Percentiles rank a stretch among this genome's conserved stretches.
Conservation (phyloP, 1,140 invertebrate genomes). For the Steinernema khuongi region DNA sequence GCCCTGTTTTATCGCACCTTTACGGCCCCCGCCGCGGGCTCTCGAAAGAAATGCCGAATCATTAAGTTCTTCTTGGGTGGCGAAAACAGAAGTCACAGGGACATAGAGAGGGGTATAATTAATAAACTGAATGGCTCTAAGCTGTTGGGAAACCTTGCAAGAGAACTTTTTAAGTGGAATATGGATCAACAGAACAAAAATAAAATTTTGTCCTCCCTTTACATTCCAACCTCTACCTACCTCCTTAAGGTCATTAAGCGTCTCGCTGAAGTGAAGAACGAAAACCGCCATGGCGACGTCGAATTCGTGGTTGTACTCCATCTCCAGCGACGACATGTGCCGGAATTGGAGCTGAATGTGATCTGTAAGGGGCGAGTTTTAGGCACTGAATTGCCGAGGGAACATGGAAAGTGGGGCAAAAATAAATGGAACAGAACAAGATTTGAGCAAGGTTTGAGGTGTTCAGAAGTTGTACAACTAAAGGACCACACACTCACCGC, state of each 20-base stretch:
- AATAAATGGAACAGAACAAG: too few species aligned
- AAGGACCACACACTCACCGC: background rate
- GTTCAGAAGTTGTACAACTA: background rate
- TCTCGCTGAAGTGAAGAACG: constrained; percentile 23
- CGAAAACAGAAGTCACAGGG: too few species aligned
- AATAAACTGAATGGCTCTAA: too few species aligned
- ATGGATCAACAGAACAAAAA: background rate
- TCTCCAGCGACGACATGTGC: constrained; percentile 7
- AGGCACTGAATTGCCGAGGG: too few species aligned
- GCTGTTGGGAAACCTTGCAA: too few species aligned
- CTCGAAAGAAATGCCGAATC: too few species aligned
- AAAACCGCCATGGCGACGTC: constrained; percentile 20
- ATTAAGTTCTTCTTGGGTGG: too few species aligned
- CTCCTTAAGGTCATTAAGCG: background rate
- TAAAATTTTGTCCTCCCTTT: background rate
- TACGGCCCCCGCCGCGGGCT: background rate
- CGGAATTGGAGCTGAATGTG: constrained; percentile 10
- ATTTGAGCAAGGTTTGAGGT: too few species aligned
- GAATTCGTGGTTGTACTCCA: constrained; percentile 8
- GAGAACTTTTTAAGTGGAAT: too few species aligned
- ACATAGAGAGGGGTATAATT: too few species aligned
- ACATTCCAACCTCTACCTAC: background rate
- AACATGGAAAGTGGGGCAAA: too few species aligned
- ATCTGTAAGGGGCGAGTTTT: constrained; percentile 9
- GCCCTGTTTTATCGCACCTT: background rate